phyloP scores from a whole-genome alignment of 2,797 vertebrate species.

The Pygocentrus nattereri region DNA sequence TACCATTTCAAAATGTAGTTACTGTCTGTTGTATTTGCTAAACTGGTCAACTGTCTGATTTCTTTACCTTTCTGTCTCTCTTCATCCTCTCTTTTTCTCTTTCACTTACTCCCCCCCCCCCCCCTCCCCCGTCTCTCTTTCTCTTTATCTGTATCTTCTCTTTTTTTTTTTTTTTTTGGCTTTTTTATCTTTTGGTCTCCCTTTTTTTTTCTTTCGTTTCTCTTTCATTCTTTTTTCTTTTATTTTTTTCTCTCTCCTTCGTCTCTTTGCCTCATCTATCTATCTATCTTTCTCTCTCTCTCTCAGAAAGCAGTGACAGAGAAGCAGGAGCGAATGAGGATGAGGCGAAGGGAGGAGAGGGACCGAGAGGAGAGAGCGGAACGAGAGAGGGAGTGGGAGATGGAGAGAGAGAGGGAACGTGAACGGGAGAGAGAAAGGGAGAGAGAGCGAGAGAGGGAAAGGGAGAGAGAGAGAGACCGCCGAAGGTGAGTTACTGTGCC shows the following conservation, averaged over 20 bases:
- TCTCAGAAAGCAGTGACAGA: slow-evolving; percentile 92
- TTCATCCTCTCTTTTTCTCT: too few species aligned
- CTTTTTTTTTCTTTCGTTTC: neutral
- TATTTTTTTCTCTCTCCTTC: neutral
- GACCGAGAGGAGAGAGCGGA: slow-evolving; percentile 73
- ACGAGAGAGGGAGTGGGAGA: slow-evolving; percentile 84
- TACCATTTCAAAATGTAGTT: too few species aligned
- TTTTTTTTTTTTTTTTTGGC: too few species aligned
- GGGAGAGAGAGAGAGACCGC: slow-evolving; percentile 71
- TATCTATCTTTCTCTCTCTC: neutral
- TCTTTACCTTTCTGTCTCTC: too few species aligned
- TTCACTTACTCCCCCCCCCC: too few species aligned
- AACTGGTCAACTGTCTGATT: too few species aligned
- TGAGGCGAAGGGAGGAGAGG: slow-evolving; percentile 89
- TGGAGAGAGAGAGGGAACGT: slow-evolving; percentile 82
- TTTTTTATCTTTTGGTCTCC: too few species aligned
- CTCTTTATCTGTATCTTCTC: too few species aligned
- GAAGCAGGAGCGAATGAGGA: slow-evolving; percentile 93
- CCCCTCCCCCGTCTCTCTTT: too few species aligned
- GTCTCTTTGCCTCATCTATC: too few species aligned
- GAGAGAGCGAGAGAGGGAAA: slow-evolving; percentile 82
- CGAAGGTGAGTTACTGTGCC: slow-evolving; percentile 67
- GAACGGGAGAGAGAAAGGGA: slow-evolving; percentile 77
- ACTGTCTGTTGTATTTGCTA: too few species aligned
- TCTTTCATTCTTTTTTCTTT: neutral